Conservation (phyloP, 1,140 invertebrate species). For the Dinothrombium tinctorium region DNA sequence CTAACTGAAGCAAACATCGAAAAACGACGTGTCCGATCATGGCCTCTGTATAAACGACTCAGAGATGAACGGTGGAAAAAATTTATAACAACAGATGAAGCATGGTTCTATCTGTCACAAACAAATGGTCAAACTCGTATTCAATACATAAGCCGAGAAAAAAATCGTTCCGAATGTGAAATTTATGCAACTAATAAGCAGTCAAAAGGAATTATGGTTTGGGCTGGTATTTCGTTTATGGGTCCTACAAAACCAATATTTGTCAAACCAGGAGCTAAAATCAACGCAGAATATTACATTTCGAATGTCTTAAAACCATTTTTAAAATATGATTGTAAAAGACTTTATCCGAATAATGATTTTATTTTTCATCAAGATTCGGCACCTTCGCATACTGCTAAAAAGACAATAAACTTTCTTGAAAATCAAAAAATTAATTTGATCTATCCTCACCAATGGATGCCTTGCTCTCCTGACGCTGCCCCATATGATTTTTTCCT, state of each 20-base stretch:
- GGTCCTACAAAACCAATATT: not conserved
- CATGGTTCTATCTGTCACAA: not conserved
- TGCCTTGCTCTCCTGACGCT: no score
- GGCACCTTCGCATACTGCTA: no score
- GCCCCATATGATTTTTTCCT: no score
- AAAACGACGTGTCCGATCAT: not conserved
- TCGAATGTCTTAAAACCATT: conserved; percentile 2
- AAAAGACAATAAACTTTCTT: no score
- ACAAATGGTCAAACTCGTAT: not conserved
- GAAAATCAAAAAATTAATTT: no score
- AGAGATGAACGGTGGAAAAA: not conserved
- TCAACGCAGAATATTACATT: not conserved
- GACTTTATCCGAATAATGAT: not conserved
- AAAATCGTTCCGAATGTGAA: not conserved
- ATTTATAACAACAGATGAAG: not conserved
- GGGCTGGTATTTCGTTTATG: not conserved
- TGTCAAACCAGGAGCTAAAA: not conserved
- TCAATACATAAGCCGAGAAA: not conserved
- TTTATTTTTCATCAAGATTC: no score
- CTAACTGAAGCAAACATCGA: not conserved
- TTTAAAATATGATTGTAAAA: not conserved
- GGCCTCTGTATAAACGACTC: not conserved
- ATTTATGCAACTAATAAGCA: not conserved
- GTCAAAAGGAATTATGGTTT: conserved; percentile 1
- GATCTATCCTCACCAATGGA: no score